Conservation (phyloP, 1,140 invertebrate species). For the Anastrepha ludens region DNA sequence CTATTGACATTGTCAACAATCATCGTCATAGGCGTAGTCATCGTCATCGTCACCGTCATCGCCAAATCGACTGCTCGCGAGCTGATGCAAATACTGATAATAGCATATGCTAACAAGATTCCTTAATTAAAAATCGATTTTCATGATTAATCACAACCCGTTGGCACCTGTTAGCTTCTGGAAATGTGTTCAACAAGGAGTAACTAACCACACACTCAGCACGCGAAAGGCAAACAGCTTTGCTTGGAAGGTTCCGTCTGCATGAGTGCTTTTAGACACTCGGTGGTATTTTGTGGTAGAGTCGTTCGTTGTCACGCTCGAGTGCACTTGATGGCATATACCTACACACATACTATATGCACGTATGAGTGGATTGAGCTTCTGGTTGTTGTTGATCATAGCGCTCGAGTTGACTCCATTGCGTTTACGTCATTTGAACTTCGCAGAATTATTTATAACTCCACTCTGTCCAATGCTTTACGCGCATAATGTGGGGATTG, state of each 20-base stretch:
- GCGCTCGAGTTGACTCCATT: conserved; percentile 56
- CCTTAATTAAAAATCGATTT: conserved; percentile 74
- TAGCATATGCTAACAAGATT: conserved; percentile 70
- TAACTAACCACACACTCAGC: background rate
- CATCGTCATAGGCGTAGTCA: conserved; percentile 25
- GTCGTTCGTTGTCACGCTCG: conserved; percentile 7
- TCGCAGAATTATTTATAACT: conserved; percentile 58
- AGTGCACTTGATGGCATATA: conserved; percentile 4
- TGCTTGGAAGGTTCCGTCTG: background rate
- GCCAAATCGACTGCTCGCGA: conserved; percentile 40
- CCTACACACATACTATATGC: no score
- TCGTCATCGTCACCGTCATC: conserved; percentile 65
- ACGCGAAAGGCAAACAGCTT: conserved; percentile 23
- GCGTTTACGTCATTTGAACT: conserved; percentile 61
- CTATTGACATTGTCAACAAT: background rate
- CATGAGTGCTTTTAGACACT: background rate
- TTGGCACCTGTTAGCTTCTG: conserved; percentile 74
- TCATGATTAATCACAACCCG: conserved; percentile 72
- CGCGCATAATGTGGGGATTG: no score
- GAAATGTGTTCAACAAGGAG: conserved; percentile 72
- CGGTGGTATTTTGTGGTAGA: background rate
- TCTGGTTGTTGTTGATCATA: conserved; percentile 47
- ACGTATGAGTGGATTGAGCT: conserved; percentile 23
- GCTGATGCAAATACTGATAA: conserved; percentile 54
- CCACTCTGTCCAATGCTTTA: background rate